These are phyloP conservation scores for Stomatorhinus walkeri DNA, from an alignment of 2,797 vertebrate genomes.

Conservation along the genomic window DNA sequence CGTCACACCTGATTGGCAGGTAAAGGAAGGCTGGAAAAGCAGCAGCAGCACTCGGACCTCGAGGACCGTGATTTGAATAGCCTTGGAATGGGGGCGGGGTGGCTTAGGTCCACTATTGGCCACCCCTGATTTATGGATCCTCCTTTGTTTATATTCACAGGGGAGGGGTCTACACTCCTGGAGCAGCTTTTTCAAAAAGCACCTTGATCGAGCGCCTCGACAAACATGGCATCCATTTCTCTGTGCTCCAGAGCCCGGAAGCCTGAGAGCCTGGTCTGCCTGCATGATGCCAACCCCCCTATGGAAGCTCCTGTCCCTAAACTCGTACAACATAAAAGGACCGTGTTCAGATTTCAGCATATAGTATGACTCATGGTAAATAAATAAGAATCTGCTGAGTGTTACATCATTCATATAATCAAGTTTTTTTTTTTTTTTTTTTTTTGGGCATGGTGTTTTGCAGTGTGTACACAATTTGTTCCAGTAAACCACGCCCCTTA, in stretches of 20 bases:
- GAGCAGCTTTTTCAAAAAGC: conserved; percentile 81
- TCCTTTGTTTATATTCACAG: conserved; percentile 45
- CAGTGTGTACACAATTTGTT: not conserved
- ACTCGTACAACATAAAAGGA: conserved; percentile 10
- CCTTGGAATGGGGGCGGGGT: not conserved
- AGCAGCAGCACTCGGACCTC: not conserved
- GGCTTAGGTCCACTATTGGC: not conserved
- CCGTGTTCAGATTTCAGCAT: not conserved
- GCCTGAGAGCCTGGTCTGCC: conserved; percentile 40
- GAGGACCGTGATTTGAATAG: not conserved
- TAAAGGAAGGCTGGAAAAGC: not conserved
- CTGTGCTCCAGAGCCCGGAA: conserved; percentile 71
- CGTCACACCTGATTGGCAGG: not conserved
- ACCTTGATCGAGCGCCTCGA: conserved; percentile 81
- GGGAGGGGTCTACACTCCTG: conserved; percentile 88
- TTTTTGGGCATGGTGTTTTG: not conserved
- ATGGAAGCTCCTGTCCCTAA: conserved; percentile 23
- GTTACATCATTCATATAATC: not conserved
- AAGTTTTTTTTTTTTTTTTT: not conserved
- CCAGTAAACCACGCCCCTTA: not conserved
- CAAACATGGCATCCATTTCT: conserved; percentile 81
- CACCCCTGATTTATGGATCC: not conserved
- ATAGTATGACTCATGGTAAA: not conserved
- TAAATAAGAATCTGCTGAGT: not conserved
- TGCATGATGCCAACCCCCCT: conserved; percentile 21